Conservation (phyloP, 2,797 vertebrate species). For the Cyclopterus lumpus region DNA sequence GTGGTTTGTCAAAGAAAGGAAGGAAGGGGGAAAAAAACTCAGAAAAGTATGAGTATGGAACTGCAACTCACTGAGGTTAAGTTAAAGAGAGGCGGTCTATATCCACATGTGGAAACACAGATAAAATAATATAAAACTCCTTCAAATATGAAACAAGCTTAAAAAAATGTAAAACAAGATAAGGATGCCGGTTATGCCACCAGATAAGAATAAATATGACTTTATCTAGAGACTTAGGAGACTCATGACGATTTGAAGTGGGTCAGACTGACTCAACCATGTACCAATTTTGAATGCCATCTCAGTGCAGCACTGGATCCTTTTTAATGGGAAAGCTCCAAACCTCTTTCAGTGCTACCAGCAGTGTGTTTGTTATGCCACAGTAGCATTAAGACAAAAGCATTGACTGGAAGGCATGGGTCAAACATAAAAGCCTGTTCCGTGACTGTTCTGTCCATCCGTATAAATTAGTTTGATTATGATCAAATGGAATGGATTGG, state of each 20-base stretch:
- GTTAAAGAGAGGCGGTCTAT: background rate
- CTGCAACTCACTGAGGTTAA: slow-evolving; percentile 7
- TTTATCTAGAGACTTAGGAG: background rate
- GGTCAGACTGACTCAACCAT: slow-evolving; percentile 25
- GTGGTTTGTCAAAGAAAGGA: slow-evolving; percentile 13
- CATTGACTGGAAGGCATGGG: slow-evolving; percentile 64
- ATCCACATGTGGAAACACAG: background rate
- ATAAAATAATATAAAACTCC: background rate
- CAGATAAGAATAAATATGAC: slow-evolving; percentile 11
- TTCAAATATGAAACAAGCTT: background rate
- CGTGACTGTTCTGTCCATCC: slow-evolving; percentile 5
- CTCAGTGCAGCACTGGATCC: background rate
- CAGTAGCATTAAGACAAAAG: slow-evolving; percentile 70
- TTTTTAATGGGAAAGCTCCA: slow-evolving; percentile 31
- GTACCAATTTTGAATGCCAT: background rate
- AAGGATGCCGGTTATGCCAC: background rate
- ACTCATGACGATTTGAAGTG: slow-evolving; percentile 23
- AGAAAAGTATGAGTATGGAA: background rate
- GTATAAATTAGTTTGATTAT: slow-evolving; percentile 61
- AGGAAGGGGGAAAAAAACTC: background rate
- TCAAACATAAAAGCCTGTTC: slow-evolving; percentile 65
- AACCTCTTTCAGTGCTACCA: slow-evolving; percentile 22
- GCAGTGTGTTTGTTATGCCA: slow-evolving; percentile 32
- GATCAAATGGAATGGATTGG: slow-evolving; percentile 38
- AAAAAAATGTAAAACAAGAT: background rate